A percentile compares a stretch with the other conserved stretches of the same genome.
Evolutionary conservation across 1,140 invertebrate species (phyloP).

Genomic region (Meloidogyne floridensis): DNA sequence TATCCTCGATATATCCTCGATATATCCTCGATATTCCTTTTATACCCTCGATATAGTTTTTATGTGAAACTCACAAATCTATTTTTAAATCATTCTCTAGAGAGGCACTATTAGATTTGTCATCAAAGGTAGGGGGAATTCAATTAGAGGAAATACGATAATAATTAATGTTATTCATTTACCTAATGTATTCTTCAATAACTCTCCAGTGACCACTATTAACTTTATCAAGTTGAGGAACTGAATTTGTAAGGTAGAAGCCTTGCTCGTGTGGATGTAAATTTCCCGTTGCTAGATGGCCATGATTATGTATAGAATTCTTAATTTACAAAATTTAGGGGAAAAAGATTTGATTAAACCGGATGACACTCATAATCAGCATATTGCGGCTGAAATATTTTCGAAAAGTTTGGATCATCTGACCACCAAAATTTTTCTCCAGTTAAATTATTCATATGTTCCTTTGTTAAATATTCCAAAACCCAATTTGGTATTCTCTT

Average conservation of each 20-base stretch:
- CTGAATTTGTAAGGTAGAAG: background rate
- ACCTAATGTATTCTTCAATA: conserved; percentile 7
- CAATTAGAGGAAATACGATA: too few species aligned
- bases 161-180: background rate
- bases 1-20: too few species aligned
- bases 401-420: background rate
- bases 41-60: too few species aligned
- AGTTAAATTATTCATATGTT: background rate
- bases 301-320: background rate
- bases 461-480: background rate
- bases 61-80: too few species aligned
- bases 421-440: background rate
- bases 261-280: background rate
- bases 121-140: too few species aligned
- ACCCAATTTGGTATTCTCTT: background rate
- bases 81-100: too few species aligned
- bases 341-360: background rate
- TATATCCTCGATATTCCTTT: too few species aligned
- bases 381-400: conserved; percentile 9
- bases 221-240: background rate
- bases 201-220: background rate
- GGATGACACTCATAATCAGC: background rate
- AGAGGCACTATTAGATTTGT: too few species aligned
- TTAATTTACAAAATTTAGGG: background rate
- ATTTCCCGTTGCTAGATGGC: background rate